Conservation (phyloP, 2,888 invertebrate species). For the Macrophya annulata region DNA sequence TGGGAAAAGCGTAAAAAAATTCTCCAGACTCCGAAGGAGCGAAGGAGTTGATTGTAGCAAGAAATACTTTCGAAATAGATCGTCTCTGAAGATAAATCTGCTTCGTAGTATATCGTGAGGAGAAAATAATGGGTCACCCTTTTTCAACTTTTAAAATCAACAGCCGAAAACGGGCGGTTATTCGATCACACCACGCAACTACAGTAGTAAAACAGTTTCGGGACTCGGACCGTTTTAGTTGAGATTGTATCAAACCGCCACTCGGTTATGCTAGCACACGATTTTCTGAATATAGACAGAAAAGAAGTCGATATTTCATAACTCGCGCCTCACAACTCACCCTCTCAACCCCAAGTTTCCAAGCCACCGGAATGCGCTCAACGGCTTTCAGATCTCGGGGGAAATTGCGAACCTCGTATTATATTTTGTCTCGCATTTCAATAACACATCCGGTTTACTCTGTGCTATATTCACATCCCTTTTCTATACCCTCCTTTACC, state of each 20-base stretch:
- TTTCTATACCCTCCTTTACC: not conserved
- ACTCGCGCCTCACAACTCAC: conserved; percentile 25
- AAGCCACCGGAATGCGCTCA: conserved; percentile 49
- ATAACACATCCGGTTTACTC: conserved; percentile 34
- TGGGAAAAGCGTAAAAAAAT: conserved; percentile 37
- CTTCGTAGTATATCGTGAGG: conserved; percentile 22
- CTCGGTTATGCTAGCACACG: conserved; percentile 24
- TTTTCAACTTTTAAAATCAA: conserved; percentile 38
- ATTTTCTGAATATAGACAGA: conserved; percentile 37
- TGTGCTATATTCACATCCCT: not conserved
- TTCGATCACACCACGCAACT: not conserved
- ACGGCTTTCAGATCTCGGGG: conserved; percentile 35
- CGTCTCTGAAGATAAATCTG: conserved; percentile 24
- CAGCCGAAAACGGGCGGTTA: conserved; percentile 1
- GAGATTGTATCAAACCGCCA: conserved; percentile 18
- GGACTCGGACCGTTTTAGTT: not conserved
- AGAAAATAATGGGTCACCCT: conserved; percentile 19
- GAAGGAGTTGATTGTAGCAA: conserved; percentile 22
- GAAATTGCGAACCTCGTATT: conserved; percentile 50
- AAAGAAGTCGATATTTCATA: conserved; percentile 50
- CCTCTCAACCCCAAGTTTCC: conserved; percentile 35
- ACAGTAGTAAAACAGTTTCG: conserved; percentile 38
- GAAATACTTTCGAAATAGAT: conserved; percentile 37
- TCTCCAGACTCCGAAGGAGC: not conserved
- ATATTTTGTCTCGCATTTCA: conserved; percentile 44